Conservation (phyloP, 2,888 invertebrate genomes). For the Torymus auratus region DNA sequence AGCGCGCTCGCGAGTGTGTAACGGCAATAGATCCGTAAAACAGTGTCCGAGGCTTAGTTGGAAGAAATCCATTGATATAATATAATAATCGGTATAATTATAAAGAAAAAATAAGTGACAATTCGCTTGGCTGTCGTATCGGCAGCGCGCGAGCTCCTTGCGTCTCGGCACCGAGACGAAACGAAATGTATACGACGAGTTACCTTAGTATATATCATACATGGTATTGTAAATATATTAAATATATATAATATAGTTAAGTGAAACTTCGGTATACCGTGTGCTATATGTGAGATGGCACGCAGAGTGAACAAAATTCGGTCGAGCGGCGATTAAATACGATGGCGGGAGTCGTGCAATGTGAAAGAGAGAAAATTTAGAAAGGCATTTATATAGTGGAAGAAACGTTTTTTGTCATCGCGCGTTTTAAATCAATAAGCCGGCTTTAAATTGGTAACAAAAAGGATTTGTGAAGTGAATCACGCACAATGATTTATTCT, state of each 20-base stretch:
- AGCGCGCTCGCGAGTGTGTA: not conserved
- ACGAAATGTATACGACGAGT: conserved; percentile 72
- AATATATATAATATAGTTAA: conserved; percentile 65
- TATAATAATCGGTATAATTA: conserved; percentile 25
- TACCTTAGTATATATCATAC: conserved; percentile 69
- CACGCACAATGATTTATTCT: too few relatives aligned
- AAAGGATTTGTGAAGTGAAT: too few relatives aligned
- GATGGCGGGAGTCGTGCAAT: conserved; percentile 56
- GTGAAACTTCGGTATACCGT: conserved; percentile 60
- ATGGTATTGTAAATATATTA: conserved; percentile 70
- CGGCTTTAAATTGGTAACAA: too few relatives aligned
- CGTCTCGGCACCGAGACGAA: conserved; percentile 56
- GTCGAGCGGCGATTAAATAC: conserved; percentile 40
- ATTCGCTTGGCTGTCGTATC: conserved; percentile 44
- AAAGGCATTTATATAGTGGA: not conserved
- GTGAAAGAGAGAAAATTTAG: conserved; percentile 2
- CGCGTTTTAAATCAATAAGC: too few relatives aligned
- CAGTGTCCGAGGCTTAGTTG: conserved; percentile 25
- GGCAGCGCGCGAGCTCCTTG: conserved; percentile 29
- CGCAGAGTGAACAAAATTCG: conserved; percentile 35
- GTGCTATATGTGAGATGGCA: conserved; percentile 34
- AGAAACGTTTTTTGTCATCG: not conserved
- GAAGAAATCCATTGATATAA: conserved; percentile 10
- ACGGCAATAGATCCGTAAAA: conserved; percentile 20
- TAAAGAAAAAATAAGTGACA: conserved; percentile 35